These are phyloP conservation scores for Zaprionus ghesquierei DNA, from an alignment of 1,140 invertebrate genomes.

Conservation along the genomic window DNA sequence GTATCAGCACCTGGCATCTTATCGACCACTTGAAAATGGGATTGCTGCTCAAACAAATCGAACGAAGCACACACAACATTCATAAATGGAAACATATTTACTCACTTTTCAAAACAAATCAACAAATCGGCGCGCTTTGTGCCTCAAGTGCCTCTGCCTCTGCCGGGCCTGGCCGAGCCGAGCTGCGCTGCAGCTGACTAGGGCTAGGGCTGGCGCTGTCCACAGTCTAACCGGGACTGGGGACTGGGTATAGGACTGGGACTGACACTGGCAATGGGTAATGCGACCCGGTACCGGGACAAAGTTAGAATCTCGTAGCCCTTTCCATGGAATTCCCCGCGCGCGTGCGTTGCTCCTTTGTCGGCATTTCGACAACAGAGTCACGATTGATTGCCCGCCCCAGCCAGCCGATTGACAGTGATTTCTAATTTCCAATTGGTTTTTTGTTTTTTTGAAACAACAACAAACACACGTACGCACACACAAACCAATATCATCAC, in stretches of 20 bases:
- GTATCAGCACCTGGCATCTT: slow-evolving; percentile 76
- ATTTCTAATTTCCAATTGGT: slow-evolving; percentile 79
- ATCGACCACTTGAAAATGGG: slow-evolving; percentile 78
- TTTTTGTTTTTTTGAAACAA: slow-evolving; percentile 43
- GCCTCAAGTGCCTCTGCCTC: slow-evolving; percentile 56
- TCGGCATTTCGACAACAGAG: slow-evolving; percentile 73
- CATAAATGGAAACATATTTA: slow-evolving; percentile 82
- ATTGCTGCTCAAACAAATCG: slow-evolving; percentile 79
- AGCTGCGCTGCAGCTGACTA: not conserved
- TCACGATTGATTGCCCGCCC: slow-evolving; percentile 76
- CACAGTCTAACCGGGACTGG: not conserved
- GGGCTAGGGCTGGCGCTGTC: slow-evolving; percentile 10
- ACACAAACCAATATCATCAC: slow-evolving; percentile 50
- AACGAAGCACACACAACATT: slow-evolving; percentile 55
- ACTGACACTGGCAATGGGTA: slow-evolving; percentile 1
- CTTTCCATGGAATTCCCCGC: slow-evolving; percentile 43
- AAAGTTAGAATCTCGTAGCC: slow-evolving; percentile 16
- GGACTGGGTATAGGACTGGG: slow-evolving; percentile 15
- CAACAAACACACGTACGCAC: slow-evolving; percentile 9
- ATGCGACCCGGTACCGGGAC: not conserved
- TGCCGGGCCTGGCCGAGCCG: not conserved
- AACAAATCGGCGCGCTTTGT: slow-evolving; percentile 82
- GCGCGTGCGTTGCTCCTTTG: slow-evolving; percentile 69
- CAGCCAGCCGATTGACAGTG: slow-evolving; percentile 64
- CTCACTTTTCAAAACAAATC: slow-evolving; percentile 81